A percentile compares a stretch with the other conserved stretches of the same genome.
Evolutionary conservation across 2,797 vertebrate species (phyloP).

Genomic region (Pseudotriccus pelzelni): DNA sequence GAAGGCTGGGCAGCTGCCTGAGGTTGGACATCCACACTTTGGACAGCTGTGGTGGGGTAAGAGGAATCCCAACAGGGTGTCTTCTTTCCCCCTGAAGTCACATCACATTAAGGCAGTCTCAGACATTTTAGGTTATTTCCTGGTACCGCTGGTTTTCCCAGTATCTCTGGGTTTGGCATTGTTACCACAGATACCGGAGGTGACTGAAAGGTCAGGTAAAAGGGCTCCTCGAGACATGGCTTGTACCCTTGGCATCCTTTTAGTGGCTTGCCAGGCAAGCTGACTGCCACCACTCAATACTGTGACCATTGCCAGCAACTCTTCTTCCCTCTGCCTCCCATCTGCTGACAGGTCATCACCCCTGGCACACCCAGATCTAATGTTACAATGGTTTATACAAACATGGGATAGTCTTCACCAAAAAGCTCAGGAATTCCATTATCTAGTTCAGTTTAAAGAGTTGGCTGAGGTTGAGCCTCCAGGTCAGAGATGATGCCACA

Average conservation of each 20-base stretch:
- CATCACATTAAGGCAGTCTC: background rate
- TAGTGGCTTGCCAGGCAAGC: background rate
- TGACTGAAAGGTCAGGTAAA: background rate
- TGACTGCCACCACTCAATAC: background rate
- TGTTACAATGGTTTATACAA: background rate
- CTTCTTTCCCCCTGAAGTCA: background rate
- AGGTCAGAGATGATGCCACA: background rate
- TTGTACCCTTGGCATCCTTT: background rate
- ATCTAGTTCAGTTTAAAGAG: background rate
- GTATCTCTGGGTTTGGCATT: background rate
- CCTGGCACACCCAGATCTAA: background rate
- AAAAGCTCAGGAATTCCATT: background rate
- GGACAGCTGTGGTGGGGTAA: background rate
- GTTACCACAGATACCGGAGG: background rate
- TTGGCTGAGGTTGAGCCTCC: background rate
- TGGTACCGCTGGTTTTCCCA: background rate
- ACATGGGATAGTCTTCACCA: background rate
- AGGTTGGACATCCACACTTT: background rate
- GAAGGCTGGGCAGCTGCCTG: background rate
- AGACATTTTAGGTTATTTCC: background rate
- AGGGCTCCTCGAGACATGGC: background rate
- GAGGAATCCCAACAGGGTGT: background rate
- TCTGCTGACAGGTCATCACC: background rate
- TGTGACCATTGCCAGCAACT: background rate
- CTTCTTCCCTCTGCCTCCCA: background rate